Evolutionary conservation across 2,113 vertebrate species (phyloP).

Genomic region (Motacilla tschutschensis): DNA sequence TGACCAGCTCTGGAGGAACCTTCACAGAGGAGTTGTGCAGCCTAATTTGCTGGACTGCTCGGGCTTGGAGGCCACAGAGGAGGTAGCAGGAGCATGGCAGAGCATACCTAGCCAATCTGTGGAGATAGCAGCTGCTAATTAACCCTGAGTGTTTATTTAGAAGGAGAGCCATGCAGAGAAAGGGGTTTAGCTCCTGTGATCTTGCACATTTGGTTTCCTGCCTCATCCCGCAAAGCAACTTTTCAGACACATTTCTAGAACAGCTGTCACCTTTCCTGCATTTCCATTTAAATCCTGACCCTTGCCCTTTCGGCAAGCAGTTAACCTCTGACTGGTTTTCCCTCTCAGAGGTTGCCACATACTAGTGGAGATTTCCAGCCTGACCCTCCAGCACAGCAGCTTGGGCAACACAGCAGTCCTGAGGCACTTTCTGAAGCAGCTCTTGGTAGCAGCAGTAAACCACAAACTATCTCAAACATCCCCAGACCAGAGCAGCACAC

Average conservation of each 20-base stretch:
- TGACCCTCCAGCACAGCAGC: background rate
- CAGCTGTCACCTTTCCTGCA: background rate
- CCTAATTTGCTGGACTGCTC: background rate
- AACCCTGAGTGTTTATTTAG: conserved; percentile 38
- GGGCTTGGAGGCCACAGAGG: conserved; percentile 47
- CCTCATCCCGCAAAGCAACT: background rate
- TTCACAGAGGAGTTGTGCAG: background rate
- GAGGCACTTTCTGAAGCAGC: background rate
- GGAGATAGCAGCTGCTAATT: conserved; percentile 33
- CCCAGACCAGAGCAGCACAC: background rate
- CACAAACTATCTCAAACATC: background rate
- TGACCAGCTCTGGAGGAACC: background rate
- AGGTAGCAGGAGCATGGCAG: background rate
- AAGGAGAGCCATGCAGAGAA: background rate
- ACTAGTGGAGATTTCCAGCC: background rate
- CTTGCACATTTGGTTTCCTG: accelerated
- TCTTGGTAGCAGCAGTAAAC: background rate
- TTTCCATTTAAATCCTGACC: background rate
- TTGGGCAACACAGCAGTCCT: background rate
- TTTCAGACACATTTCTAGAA: background rate
- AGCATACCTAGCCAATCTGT: conserved; percentile 20
- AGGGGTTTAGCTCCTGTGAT: background rate
- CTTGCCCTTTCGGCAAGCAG: accelerated
- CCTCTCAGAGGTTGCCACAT: accelerated
- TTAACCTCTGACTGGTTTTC: background rate